Base-by-base conservation (phyloP, 2,113 vertebrate species). In the Cochlearius cochlearius region DNA sequence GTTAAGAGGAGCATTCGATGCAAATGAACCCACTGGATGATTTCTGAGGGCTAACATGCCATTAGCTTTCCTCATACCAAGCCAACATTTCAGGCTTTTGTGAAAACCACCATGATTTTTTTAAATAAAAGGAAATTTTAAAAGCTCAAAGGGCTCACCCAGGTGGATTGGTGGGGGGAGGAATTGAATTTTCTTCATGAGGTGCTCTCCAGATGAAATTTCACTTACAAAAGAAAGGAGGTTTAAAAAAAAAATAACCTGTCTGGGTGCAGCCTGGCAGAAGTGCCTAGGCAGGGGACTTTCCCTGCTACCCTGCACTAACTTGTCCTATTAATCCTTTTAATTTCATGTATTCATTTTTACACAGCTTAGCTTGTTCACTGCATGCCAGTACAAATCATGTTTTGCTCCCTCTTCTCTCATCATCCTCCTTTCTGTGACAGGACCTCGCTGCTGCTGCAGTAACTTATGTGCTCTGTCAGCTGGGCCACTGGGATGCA, bases 251-350 rank as follows among this genome's bases (percentile, higher is more conserved):
- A 88, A 93, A 86, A 84, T n/a, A 95, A 95, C 72, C 69, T 90
- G 74, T 89, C 91, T 95, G 89, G 94, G 95, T 96, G 93, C 89
- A 96, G 90, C 96, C 93, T 94, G 89, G 89, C 89, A 96, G 78
- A 83, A 86, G 55, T 73, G 63, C 81, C 74, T 58, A 66, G 84
- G 76, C 84, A 77, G 87, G 93, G 96, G 96, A 97, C 96, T 97
- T 96, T 95, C 95, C 96, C 95, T 96, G 80, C 38, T 96, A 22
- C 96, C 55, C 87, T 97, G 96, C 89, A 74, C 95, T 96, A 74
- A 97, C 96, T 97, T 97, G 96, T 92, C 92, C 91, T 75, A 83
- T 96, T 96, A 97, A 96, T 97, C 95, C 93, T 96, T 93, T 93
- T 96, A 96, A 96, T 93, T 96, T 92, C 8, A n/a, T 32, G 50